phyloP scores from a whole-genome alignment of 2,888 invertebrate genomes.

The Cyclophora albipunctata region DNA sequence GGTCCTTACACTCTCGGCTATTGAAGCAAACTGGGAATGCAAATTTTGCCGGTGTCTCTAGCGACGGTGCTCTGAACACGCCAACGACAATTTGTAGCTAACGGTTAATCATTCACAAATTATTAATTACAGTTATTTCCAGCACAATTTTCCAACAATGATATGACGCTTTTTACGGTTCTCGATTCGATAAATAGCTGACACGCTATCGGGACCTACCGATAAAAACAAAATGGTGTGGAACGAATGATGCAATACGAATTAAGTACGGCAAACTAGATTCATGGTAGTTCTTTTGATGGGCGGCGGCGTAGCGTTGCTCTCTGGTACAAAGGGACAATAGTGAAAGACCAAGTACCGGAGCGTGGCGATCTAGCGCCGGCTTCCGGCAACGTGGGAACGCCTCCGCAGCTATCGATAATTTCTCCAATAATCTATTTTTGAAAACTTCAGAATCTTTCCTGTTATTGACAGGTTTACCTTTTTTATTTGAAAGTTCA shows the following conservation, averaged over 20 bases:
- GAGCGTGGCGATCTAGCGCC: slow-evolving; percentile 61
- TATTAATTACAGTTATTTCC: slow-evolving; percentile 26
- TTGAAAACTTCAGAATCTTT: slow-evolving; percentile 16
- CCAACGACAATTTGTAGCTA: slow-evolving; percentile 38
- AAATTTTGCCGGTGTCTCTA: slow-evolving; percentile 64
- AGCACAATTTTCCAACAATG: slow-evolving; percentile 26
- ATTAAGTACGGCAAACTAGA: slow-evolving; percentile 63
- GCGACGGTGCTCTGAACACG: slow-evolving; percentile 46
- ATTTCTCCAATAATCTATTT: slow-evolving; percentile 41
- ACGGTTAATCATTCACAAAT: slow-evolving; percentile 35
- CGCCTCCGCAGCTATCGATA: slow-evolving; percentile 48
- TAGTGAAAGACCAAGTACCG: slow-evolving; percentile 63
- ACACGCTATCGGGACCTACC: slow-evolving; percentile 34
- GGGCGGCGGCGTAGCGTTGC: slow-evolving; percentile 35
- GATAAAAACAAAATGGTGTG: slow-evolving; percentile 48
- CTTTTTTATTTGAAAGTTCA: neutral
- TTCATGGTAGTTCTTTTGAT: slow-evolving; percentile 57
- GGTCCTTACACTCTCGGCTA: slow-evolving; percentile 63
- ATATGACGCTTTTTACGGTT: slow-evolving; percentile 27
- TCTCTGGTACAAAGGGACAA: slow-evolving; percentile 61
- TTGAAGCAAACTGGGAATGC: slow-evolving; percentile 65
- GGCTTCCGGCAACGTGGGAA: slow-evolving; percentile 68
- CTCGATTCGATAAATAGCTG: slow-evolving; percentile 25
- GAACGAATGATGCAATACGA: slow-evolving; percentile 61
- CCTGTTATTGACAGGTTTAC: slow-evolving; percentile 10